Evolutionary conservation across 2,797 vertebrate species (phyloP), one percentile per base, ranked within the genome.

Genomic region (Characodon lateralis): DNA sequence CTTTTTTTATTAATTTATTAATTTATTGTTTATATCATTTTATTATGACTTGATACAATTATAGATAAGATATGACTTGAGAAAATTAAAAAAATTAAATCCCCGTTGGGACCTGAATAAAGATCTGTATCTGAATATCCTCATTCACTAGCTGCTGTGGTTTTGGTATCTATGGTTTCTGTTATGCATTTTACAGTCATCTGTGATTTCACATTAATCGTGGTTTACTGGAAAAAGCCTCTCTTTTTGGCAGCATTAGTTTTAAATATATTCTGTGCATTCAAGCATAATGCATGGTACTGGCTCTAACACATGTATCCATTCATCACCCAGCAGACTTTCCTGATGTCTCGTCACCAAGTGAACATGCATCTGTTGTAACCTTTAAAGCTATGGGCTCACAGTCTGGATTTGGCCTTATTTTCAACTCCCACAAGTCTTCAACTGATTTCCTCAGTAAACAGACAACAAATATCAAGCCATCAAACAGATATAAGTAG

Each of bases 391-490:
- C 35, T 39, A 74, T n/a, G 20, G 28, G 51, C 59, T 80, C 61
- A 76, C 12, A 74, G 28, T 74, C 12, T 68, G 69, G 61, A 81
- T 31, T 51, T 81, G 12, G 70, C 66, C 73, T 59, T 76, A 71
- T 58, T 86, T 82, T 81, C 46, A 76, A 84, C 76, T 66, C 48
- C 53, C 68, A 59, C 76, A 83, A 76, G 79, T 71, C 63, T 53
- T 6, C 2, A 65, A 51, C 0, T 73, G 74, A 63, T 83, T 75
- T 61, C 69, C 51, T 69, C 26, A 41, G 66, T 43, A 50, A 51
- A 88, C 81, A 70, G 72, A 79, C 75, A 81, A 80, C 72, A 89
- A 81, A 90, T 75, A 87, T 81, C 76, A 83, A 91, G 84, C 79
- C 82, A 79, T 85, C 86, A 69, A 56, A 73, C 82, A 83, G 77